These are phyloP conservation scores for Andrena minutula DNA, from an alignment of 2,888 invertebrate genomes.

Conservation along the genomic window DNA sequence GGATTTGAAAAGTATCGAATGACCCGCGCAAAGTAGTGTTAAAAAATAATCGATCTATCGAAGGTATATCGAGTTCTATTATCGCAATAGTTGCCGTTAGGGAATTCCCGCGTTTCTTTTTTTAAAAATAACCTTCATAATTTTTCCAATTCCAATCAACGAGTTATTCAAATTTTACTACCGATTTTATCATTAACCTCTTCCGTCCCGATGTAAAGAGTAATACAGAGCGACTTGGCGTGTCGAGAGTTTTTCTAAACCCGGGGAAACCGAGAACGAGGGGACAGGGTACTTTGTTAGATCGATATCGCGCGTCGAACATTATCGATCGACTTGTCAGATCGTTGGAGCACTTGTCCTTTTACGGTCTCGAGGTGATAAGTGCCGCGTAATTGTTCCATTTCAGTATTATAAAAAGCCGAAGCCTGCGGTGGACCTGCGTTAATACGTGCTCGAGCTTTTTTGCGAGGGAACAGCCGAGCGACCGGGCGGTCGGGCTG, in stretches of 20 bases:
- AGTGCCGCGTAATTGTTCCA: background rate
- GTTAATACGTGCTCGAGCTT: constrained; percentile 40
- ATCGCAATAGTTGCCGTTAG: too few relatives aligned
- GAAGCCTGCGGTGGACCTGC: constrained; percentile 7
- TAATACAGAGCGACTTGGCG: too few relatives aligned
- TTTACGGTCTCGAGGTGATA: background rate
- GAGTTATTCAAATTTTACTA: too few relatives aligned
- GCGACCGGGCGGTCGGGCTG: constrained; percentile 38
- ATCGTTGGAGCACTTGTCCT: background rate
- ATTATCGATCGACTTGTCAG: constrained; percentile 1
- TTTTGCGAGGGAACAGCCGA: constrained; percentile 39
- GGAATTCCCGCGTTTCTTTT: too few relatives aligned
- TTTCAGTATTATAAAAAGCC: background rate
- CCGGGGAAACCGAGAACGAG: too few relatives aligned
- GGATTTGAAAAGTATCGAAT: background rate
- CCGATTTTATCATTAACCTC: too few relatives aligned
- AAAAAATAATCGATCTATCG: background rate
- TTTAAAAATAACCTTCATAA: too few relatives aligned
- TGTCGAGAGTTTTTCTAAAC: too few relatives aligned
- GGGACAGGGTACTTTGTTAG: too few relatives aligned
- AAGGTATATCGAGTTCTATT: background rate
- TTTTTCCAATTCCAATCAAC: too few relatives aligned
- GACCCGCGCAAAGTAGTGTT: background rate
- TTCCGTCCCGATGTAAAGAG: too few relatives aligned
- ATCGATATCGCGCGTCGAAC: too few relatives aligned